Base-by-base conservation (phyloP, 1,140 invertebrate genomes). In the Papilio polyxenes region DNA sequence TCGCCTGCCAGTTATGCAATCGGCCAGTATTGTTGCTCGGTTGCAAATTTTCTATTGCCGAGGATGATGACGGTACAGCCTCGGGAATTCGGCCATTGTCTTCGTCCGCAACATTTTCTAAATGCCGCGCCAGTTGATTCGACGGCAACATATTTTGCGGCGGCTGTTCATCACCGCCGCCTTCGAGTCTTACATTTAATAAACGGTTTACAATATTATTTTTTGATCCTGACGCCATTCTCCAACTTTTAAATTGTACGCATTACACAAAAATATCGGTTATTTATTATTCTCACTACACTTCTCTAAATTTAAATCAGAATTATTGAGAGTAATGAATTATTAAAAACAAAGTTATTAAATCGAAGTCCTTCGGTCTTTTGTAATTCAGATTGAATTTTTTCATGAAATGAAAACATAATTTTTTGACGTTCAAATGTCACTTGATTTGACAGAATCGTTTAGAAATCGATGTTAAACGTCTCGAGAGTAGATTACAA, bases 1-100 rank as follows among this genome's bases (percentile, higher is more conserved):
- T 96, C 31, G 96, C 95, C 85, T 96, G 96, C 96, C 96, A 96
- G 87, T 96, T 96, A 86, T 96, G 96, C 1, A 94, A 89, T 20
- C 92, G 93, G 10, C 93, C 91, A 1, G 89, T 88, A 82, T 92
- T 94, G 80, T 93, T 92, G 7, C 87, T 92, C 4, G 88, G 92
- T 82, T 89, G 89, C 2, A 92, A 83, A 77, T 92, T 94, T 83
- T 93, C 92, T 83, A 92, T 94, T 4, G 92, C 90, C 2, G 92
- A 92, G 3, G 90, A 91, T 3, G 94, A 93, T 53, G 91, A 85
- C 59, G 86, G 65, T 37, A 72, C 85, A 15, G 91, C 87, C 31
- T 94, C 93, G 48, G 80, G 88, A 9, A 85, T 53, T 23, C 92
- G 90, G 5, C 85, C 87, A 17, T 84, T 90, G 1, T 93, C 92